Evolutionary conservation across 2,888 invertebrate species (phyloP), one percentile per base, ranked within the genome.

Genomic region (Beris chalybata): DNA sequence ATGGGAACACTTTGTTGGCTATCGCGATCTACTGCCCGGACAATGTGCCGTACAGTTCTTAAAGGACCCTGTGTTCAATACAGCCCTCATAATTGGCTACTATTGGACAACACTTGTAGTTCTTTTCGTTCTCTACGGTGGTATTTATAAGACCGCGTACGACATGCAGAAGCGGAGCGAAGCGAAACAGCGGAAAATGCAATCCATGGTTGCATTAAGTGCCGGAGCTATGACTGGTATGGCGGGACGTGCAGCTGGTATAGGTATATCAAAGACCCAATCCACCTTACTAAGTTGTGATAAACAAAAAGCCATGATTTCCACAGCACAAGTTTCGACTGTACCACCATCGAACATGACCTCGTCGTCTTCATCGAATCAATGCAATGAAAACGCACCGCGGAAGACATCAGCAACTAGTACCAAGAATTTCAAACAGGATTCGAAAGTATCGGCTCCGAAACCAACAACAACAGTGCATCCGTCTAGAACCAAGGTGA

Each of bases 51-150:
- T 98, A 13, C 97, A 98, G 81, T 99, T 99, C 82, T 86, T 98
- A 69, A 96, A 96, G 79, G 95, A 98, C 80, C 95, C 97, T 0
- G 88, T 97, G 64, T 97, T 99, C 80, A 98, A 98, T 79, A 97
- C 97, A 72, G 92, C 97, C 59, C 86, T 98, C 67, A 97, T 97
- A 65, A 95, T 98, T 74, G 92, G 92, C 57, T 98, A 98, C 80
- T 98, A 96, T 79, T 99, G 97, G 97, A 95, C 92, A 52, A 99
- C 99, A 0, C 83, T 99, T 43, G 89, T 96, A 65, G 95, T 99
- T 48, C 86, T 99, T 70, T 95, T 97, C 77, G 89, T 95, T 67
- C 85, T 99, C 9, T 99, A 99, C 79, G 95, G 93, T 56, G 97
- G 97, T 9, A 98, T 98, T 75, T 98, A 97, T 80, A 93, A 94